A percentile compares a stretch with the other conserved stretches of the same genome.
phyloP scores from a whole-genome alignment of 2,888 invertebrate genomes.

The Willowsia nigromaculata region DNA sequence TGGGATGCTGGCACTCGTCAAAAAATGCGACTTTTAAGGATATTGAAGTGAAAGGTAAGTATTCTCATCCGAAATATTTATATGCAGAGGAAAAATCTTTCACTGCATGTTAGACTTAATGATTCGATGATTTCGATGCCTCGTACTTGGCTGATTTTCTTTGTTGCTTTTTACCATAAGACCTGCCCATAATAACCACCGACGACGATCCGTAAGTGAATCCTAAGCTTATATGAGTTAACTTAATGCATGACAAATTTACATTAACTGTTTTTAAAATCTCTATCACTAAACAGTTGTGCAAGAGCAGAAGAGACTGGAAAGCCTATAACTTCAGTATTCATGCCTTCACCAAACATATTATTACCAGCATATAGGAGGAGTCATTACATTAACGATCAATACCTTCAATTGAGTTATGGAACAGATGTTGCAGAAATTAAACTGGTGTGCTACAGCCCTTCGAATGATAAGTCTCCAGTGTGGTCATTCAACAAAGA shows the following conservation, averaged over 20 bases:
- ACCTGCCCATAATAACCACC: constrained; percentile 33
- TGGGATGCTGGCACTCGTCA: constrained; percentile 2
- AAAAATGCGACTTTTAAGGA: background rate
- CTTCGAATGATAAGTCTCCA: background rate
- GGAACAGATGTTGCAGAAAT: background rate
- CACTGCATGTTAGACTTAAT: no score
- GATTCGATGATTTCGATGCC: no score
- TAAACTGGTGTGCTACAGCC: constrained; percentile 27
- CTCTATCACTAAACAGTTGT: constrained; percentile 5
- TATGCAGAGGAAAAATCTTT: no score
- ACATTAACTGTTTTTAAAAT: background rate
- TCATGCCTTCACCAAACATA: background rate
- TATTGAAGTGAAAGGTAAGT: constrained; percentile 6
- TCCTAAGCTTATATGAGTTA: no score
- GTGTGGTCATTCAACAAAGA: constrained; percentile 30
- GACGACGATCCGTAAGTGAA: constrained; percentile 52
- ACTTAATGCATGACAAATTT: background rate
- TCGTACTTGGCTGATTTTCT: no score
- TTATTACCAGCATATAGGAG: constrained; percentile 19
- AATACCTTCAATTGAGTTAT: background rate
- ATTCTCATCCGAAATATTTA: background rate
- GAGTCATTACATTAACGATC: background rate
- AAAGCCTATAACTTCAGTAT: constrained; percentile 19
- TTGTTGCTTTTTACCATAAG: no score
- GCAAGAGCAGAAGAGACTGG: background rate